A percentile compares a stretch with the other conserved stretches of the same genome.
Conservation (phyloP, 1,140 invertebrate genomes). For the Drosophila serrata region DNA sequence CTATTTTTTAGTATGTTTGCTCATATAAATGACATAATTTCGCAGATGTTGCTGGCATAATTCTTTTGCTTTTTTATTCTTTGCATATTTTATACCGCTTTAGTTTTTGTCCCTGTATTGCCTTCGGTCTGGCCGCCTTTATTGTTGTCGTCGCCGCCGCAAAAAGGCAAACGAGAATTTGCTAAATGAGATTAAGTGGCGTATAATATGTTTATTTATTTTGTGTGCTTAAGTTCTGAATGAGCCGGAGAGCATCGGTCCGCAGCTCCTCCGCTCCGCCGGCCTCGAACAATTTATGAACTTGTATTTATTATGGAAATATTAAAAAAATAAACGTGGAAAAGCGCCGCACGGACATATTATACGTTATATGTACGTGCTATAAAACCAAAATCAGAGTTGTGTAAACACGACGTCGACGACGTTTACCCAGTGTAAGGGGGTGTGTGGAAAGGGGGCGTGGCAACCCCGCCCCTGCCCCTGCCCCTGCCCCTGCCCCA, state of each 20-base stretch:
- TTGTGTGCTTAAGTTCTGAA: conserved; percentile 61
- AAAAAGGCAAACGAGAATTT: conserved; percentile 75
- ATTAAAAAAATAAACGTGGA: conserved; percentile 61
- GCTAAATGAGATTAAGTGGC: conserved; percentile 77
- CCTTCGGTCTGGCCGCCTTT: conserved; percentile 11
- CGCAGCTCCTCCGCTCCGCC: background rate
- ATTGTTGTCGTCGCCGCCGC: conserved; percentile 48
- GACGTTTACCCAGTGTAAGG: conserved; percentile 24
- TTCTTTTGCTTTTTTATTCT: conserved; percentile 50
- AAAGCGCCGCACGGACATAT: conserved; percentile 43
- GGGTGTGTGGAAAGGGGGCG: conserved; percentile 2
- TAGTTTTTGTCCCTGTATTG: conserved; percentile 44
- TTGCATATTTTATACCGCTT: conserved; percentile 79
- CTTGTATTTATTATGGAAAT: conserved; percentile 69
- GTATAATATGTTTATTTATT: conserved; percentile 77
- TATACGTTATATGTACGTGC: conserved; percentile 65
- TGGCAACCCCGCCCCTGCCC: no score
- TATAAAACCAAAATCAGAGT: conserved; percentile 64
- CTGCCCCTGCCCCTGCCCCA: no score
- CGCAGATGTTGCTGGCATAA: conserved; percentile 70
- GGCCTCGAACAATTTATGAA: conserved; percentile 54
- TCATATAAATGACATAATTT: conserved; percentile 84
- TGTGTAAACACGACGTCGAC: conserved; percentile 47
- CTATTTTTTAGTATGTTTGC: conserved; percentile 81
- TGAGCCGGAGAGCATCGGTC: conserved; percentile 3